Base-by-base conservation (phyloP, 2,113 vertebrate species). In the Onychorhynchus coronatus region DNA sequence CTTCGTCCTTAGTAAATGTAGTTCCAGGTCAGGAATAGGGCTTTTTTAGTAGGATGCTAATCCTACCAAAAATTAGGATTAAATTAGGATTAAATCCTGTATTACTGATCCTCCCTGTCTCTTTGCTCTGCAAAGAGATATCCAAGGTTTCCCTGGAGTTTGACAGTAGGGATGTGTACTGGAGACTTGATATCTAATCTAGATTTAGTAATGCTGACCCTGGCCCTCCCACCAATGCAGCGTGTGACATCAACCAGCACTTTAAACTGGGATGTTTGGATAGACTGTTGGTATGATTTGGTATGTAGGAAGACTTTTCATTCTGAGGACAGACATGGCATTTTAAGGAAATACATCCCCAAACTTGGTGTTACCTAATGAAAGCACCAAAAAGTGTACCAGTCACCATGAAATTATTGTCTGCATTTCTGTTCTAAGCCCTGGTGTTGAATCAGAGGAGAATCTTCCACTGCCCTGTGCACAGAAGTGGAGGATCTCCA, bases 181-280 rank as follows among this genome's bases (percentile, higher is more conserved):
- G 28, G 41, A 52, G 74, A 37, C 27, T 13, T 55, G 47, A 4
- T 81, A 25, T 5, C 44, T 65, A 15, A 31, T 24, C 21, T 63
- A 8, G 37, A 44, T 53, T 11, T 24, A 28, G 33, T n/a, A 63
- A 31, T 72, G 39, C 63, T 65, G 66, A 44, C 53, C 37, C 20
- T 58, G 65, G 11, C 35, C n/a, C 15, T 82, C 14, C 39, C 28
- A 21, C 14, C 8, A 31, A 1, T 28, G 56, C 65, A n/a, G n/a
- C 16, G 14, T 0, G 0, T 89, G 90, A 49, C 63, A 59, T 50
- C 58, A n/a, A 1, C 11, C 27, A 42, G 44, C 4, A 3, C 41
- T 66, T 66, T 63, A 35, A 66, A 70, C 52, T 13, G 3, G 76
- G 23, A 2, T 52, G 18, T 44, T 89, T 61, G 39, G 39, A 8